phyloP scores from a whole-genome alignment of 2,797 vertebrate species.

The Hemitrygon akajei region DNA sequence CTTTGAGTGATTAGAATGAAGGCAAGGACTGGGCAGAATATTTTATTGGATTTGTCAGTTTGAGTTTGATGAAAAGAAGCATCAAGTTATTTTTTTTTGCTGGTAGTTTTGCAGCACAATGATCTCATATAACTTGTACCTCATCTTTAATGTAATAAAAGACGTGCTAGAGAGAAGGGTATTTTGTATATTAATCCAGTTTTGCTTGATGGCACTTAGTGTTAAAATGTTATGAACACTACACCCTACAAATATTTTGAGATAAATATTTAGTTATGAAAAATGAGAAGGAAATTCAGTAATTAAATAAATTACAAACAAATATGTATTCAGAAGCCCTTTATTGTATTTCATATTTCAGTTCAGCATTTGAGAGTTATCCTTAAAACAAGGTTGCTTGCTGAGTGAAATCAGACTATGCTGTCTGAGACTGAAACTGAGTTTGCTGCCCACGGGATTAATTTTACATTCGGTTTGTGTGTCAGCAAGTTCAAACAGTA shows the following conservation, averaged over 20 bases:
- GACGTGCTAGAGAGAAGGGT: neutral
- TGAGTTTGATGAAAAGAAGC: neutral
- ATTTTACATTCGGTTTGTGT: constrained; percentile 37
- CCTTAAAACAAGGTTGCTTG: neutral
- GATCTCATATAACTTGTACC: neutral
- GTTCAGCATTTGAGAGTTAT: constrained; percentile 4
- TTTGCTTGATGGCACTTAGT: neutral
- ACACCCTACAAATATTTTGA: constrained; percentile 13
- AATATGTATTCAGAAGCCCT: neutral
- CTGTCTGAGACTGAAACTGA: constrained; percentile 30
- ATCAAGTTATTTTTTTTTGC: neutral
- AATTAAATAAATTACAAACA: constrained; percentile 24
- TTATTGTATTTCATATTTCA: constrained; percentile 13
- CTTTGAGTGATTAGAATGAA: neutral
- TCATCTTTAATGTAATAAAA: neutral
- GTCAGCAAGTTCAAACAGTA: constrained; percentile 42
- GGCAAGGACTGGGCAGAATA: neutral
- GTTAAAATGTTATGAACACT: neutral
- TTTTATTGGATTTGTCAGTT: neutral
- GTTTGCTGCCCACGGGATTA: constrained; percentile 36
- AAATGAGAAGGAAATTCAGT: constrained; percentile 5
- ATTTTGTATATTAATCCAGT: constrained; percentile 15
- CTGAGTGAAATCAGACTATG: constrained; percentile 24
- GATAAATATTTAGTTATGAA: neutral
- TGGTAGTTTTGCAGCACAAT: neutral